Conservation (phyloP, 2,888 invertebrate genomes). For the Lumbricus terrestris region DNA sequence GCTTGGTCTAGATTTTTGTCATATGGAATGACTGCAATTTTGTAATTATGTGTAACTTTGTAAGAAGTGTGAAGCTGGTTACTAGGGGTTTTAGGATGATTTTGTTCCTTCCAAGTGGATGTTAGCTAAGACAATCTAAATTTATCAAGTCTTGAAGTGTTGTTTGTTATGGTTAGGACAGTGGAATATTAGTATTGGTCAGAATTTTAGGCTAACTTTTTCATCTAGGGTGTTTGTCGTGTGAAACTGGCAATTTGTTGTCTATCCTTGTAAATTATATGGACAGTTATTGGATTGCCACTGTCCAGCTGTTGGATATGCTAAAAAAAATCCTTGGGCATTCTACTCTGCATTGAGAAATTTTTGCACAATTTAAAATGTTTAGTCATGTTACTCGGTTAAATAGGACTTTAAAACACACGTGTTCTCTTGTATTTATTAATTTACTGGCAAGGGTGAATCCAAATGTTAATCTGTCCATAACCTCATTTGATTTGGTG, state of each 20-base stretch:
- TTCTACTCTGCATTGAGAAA: background rate
- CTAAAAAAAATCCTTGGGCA: too few species aligned
- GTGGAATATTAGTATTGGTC: background rate
- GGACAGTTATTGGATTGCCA: too few species aligned
- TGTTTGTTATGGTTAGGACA: background rate
- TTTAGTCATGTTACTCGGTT: background rate
- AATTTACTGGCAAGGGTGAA: background rate
- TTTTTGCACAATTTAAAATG: background rate
- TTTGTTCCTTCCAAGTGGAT: background rate
- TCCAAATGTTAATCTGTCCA: background rate
- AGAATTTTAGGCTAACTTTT: background rate
- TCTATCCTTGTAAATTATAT: too few species aligned
- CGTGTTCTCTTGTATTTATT: background rate
- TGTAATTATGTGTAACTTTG: background rate
- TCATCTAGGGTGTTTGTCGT: too few species aligned
- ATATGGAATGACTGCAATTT: background rate
- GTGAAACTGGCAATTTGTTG: too few species aligned
- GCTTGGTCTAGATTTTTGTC: background rate
- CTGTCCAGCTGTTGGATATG: too few species aligned
- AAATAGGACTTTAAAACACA: background rate
- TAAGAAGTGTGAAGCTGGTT: background rate
- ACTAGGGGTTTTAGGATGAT: too few species aligned
- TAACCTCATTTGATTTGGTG: background rate
- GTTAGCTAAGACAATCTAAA: background rate
- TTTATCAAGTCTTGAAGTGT: background rate